These are phyloP conservation scores for Odontamblyopus rebecca DNA, from an alignment of 2,797 vertebrate species.

Conservation along the genomic window DNA sequence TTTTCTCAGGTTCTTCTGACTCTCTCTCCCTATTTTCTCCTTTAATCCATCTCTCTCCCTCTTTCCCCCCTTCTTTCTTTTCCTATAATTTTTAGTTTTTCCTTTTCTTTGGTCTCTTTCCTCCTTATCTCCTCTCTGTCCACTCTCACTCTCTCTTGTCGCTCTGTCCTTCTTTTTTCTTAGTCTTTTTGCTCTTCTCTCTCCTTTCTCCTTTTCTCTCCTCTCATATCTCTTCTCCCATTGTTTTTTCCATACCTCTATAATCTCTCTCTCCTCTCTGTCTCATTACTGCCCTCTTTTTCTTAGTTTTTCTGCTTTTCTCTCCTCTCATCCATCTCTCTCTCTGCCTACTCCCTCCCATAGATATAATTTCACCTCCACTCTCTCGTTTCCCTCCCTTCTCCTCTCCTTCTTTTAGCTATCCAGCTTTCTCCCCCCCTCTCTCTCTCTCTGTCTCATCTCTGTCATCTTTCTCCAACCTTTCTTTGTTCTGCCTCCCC, in stretches of 20 bases:
- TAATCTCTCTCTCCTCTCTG: neutral
- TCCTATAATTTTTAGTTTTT: neutral
- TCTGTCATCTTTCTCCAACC: too few species aligned
- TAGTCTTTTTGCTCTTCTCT: too few species aligned
- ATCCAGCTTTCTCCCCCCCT: too few species aligned
- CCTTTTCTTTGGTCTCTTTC: neutral
- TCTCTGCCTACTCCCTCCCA: neutral
- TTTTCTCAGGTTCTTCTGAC: neutral
- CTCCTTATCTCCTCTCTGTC: neutral
- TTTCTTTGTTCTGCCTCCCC: too few species aligned
- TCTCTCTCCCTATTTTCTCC: too few species aligned
- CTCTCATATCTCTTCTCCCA: neutral
- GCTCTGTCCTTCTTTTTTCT: neutral
- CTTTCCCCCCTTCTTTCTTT: neutral
- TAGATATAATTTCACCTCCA: neutral
- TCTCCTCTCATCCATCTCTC: neutral
- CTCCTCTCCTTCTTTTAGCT: neutral
- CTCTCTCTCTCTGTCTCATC: too few species aligned
- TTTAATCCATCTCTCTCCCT: too few species aligned
- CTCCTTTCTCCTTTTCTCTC: neutral
- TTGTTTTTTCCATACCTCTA: neutral
- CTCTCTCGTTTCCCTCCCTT: neutral
- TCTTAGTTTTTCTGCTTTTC: neutral
- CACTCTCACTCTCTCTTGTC: neutral
- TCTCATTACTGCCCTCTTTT: neutral